phyloP scores from a whole-genome alignment of 2,888 invertebrate genomes.

The Argyra leucocephala region DNA sequence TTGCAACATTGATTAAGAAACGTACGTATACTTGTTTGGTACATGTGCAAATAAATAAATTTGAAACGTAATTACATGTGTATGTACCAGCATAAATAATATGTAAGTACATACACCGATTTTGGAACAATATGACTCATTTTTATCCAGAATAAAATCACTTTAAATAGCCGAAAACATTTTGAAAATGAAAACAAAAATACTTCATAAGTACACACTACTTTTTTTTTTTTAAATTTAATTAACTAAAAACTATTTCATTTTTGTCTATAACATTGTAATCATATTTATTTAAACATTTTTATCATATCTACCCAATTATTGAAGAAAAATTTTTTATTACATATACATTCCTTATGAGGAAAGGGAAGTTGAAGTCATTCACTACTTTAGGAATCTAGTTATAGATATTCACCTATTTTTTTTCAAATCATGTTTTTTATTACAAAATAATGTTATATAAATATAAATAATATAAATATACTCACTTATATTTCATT shows the following conservation, averaged over 20 bases:
- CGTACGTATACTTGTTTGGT: not conserved
- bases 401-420: not conserved
- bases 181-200: too few species aligned
- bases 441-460: not conserved
- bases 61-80: not conserved
- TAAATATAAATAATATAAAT: not conserved
- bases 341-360: not conserved
- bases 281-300: too few species aligned
- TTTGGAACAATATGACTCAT: not conserved
- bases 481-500: not conserved
- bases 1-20: not conserved
- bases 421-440: not conserved
- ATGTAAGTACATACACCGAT: not conserved
- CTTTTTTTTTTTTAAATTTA: too few species aligned
- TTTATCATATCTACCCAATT: too few species aligned
- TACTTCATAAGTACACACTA: too few species aligned
- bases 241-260: too few species aligned
- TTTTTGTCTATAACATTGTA: too few species aligned
- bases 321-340: not conserved
- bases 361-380: constrained; percentile 6
- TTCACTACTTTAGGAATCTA: constrained; percentile 3
- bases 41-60: not conserved
- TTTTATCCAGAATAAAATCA: not conserved
- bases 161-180: not conserved
- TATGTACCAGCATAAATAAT: not conserved